Evolutionary conservation across 2,113 vertebrate genomes (phyloP), one percentile per base, ranked within the genome.

Genomic region (Cettia cetti): DNA sequence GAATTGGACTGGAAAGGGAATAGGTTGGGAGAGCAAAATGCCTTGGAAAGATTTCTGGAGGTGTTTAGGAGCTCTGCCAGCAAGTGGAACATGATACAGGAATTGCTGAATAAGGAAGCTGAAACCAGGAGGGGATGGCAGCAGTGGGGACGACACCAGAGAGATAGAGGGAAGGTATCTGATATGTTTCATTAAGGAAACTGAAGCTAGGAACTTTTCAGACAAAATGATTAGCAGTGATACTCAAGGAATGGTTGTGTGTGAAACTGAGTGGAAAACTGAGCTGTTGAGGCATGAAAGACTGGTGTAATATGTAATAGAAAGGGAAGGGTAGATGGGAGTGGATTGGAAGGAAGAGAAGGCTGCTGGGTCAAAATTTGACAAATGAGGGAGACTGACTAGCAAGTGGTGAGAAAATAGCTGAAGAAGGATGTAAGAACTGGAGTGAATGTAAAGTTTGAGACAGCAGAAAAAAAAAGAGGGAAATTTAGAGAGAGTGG

Each of bases 61-160:
- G 10, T 69, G 11, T 9, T 12, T 82, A 20, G 26, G 28, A 87
- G 42, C 26, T 31, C 52, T 59, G 30, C 10, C 72, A 89, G 57
- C 31, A 72, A 72, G 54, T 49, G 15, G 31, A 81, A 60, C 7
- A 4, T 64, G 10, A 47, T 54, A 13, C 37, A 85, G 20, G 40
- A 57, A n/a, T 84, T 85, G 39, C 19, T 60, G 45, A 88, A 45
- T 81, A 71, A 54, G 56, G 39, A 91, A 59, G 33, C 28, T 72
- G 22, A 69, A 17, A 54, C 27, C 0, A 0, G 7, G 13, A 61
- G 20, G 3, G 13, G 3, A 42, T 37, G 45, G 27, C 21, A 64
- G 35, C 21, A 44, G 17, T 59, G 21, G 24, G 47, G 35, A 40
- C 64, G 27, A 45, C 47, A 64, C 8, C 22, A 23, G 4, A 6